A percentile compares a stretch with the other conserved stretches of the same genome.
Evolutionary conservation across 2,888 invertebrate species (phyloP).

Genomic region (Platycheirus albimanus): DNA sequence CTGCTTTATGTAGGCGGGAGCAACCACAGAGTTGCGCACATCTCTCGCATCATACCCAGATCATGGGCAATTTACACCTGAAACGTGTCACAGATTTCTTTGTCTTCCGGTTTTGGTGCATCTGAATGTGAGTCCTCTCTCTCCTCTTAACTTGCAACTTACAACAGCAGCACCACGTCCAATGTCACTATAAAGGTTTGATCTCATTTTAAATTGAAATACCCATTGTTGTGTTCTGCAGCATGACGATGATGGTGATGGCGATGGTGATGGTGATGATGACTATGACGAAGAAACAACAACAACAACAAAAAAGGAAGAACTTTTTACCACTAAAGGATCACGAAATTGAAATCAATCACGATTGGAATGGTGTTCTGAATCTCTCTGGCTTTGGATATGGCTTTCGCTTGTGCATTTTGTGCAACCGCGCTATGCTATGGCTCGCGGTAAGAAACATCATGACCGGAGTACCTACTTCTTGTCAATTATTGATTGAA

Average conservation of each 20-base stretch:
- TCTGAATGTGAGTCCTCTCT: slow-evolving; percentile 18
- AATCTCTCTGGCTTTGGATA: background rate
- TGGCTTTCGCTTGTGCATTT: background rate
- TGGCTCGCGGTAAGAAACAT: slow-evolving; percentile 22
- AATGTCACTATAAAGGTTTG: slow-evolving; percentile 62
- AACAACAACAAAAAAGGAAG: no score
- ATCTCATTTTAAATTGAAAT: slow-evolving; percentile 74
- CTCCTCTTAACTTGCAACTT: no score
- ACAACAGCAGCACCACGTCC: slow-evolving; percentile 30
- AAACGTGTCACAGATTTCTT: slow-evolving; percentile 47
- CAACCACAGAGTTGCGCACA: slow-evolving; percentile 43
- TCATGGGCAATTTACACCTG: slow-evolving; percentile 59
- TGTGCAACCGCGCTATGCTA: slow-evolving; percentile 24
- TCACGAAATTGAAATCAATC: slow-evolving; percentile 70
- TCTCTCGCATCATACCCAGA: slow-evolving; percentile 50
- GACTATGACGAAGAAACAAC: background rate
- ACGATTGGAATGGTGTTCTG: slow-evolving; percentile 19
- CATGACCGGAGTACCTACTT: slow-evolving; percentile 36
- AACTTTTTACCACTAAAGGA: slow-evolving; percentile 33
- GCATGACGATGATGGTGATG: slow-evolving; percentile 2
- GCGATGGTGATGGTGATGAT: background rate
- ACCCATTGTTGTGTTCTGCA: slow-evolving; percentile 53
- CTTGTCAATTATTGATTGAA: slow-evolving; percentile 74
- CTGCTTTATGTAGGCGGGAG: slow-evolving; percentile 47
- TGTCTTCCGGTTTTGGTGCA: slow-evolving; percentile 49